A percentile compares a stretch with the other conserved stretches of the same genome.
Evolutionary conservation across 2,888 invertebrate genomes (phyloP).

Genomic region (Tolmerus cingulatus): DNA sequence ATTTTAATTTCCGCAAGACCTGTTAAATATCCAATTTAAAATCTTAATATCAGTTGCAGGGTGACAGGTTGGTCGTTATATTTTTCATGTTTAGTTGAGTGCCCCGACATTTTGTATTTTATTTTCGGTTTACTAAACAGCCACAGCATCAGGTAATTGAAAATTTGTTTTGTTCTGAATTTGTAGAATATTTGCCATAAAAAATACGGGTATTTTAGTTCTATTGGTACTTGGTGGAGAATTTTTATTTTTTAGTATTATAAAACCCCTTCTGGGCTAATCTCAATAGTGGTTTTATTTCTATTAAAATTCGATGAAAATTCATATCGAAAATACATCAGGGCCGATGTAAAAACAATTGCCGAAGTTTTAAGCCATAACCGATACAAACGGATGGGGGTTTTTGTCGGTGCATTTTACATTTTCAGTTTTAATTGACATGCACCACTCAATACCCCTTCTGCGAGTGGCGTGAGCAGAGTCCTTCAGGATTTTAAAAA

Average conservation of each 20-base stretch:
- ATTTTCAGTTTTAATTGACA: slow-evolving; percentile 32
- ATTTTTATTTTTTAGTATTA: background rate
- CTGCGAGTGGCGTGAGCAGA: slow-evolving; percentile 33
- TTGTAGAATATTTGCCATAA: background rate
- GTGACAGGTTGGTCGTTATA: background rate
- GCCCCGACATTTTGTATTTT: background rate
- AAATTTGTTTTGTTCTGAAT: background rate
- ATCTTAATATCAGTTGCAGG: too few species aligned
- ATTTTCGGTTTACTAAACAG: background rate
- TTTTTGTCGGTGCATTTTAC: background rate
- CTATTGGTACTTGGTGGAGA: background rate
- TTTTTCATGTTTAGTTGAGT: background rate
- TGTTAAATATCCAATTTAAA: too few species aligned
- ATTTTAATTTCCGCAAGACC: too few species aligned
- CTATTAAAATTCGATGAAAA: background rate
- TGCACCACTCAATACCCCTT: slow-evolving; percentile 7
- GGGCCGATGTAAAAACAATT: background rate
- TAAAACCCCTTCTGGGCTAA: background rate
- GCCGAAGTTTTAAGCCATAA: background rate
- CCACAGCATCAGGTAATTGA: background rate
- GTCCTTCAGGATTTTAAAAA: slow-evolving; percentile 25
- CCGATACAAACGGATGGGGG: background rate
- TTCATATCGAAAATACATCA: background rate
- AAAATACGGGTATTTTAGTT: background rate
- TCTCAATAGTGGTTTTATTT: background rate